Evolutionary conservation across 2,113 vertebrate species (phyloP), one percentile per base, ranked within the genome.

Genomic region (Lasiurus cinereus): DNA sequence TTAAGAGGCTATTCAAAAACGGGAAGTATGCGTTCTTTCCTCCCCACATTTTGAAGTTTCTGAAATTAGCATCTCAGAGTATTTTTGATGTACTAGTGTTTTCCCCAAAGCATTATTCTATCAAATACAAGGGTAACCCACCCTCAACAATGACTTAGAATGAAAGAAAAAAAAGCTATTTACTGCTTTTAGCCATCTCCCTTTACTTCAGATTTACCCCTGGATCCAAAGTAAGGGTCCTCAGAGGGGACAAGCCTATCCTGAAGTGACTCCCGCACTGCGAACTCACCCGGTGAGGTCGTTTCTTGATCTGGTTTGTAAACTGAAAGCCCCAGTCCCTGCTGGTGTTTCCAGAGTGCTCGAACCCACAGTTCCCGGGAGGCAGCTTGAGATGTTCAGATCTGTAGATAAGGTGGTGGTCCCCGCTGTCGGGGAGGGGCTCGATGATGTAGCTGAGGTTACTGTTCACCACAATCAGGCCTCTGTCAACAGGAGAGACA

Each of bases 391-490:
- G 97, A 69, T 97, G 97, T 90, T 99, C 98, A 15, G 98, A 97
- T 94, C 98, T 98, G 98, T 99, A 99, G 95, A 99, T 98, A 2
- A 98, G 98, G 91, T 99, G 99, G 72, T 97, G 98, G 15, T 96
- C 93, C 83, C 92, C 79, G 27, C 97, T 97, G 85, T 97, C 19
- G 0, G 98, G 97, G 77, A 99, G 97, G 0, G 99, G 99, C 97
- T 99, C 99, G 52, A 99, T 98, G 98, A 99, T 67, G 84, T 99
- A 99, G 96, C 99, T 99, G 97, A 99, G 95, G 91, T 99, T 99
- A 70, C 97, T 95, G 98, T 98, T 99, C 96, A 99, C 27, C 13
- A 98, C 59, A 77, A 99, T 99, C 73, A 99, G 98, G 94, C 99
- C 99, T 98, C 99, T 99, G 98, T 97, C 52, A 91, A 98, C 19